These are phyloP conservation scores for Lytechinus pictus DNA, from an alignment of 35 echinoderm and acorn worm species.

Conservation along the genomic window DNA sequence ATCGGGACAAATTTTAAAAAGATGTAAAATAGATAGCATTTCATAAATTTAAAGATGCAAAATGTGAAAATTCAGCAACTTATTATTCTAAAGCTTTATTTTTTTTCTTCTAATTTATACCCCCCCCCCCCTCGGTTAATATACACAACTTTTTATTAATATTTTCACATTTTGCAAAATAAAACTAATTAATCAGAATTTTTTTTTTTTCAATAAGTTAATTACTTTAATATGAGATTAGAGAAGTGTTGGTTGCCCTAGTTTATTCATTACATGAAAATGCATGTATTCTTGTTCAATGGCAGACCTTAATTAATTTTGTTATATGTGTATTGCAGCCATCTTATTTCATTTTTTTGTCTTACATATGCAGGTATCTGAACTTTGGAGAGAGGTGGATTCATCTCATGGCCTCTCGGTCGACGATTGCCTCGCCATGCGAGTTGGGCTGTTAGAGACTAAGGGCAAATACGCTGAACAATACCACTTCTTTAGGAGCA, in stretches of 20 bases:
- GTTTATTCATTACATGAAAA: neutral
- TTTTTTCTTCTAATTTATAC: neutral
- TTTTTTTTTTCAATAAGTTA: neutral
- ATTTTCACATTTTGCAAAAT: too few species aligned
- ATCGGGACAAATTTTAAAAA: too few species aligned
- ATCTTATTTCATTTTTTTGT: too few species aligned
- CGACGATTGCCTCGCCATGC: slow-evolving; percentile 62
- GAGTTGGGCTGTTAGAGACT: slow-evolving; percentile 26
- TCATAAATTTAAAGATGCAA: too few species aligned
- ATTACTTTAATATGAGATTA: neutral
- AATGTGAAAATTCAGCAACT: too few species aligned
- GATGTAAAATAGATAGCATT: too few species aligned
- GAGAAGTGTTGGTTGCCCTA: neutral
- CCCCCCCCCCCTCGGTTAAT: too few species aligned
- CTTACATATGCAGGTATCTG: slow-evolving; percentile 15
- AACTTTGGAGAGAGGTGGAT: slow-evolving; percentile 7
- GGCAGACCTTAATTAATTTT: too few species aligned
- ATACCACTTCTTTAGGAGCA: slow-evolving; percentile 41
- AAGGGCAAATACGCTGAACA: slow-evolving; percentile 55
- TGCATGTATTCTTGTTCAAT: neutral
- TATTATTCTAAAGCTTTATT: too few species aligned
- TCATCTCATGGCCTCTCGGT: neutral
- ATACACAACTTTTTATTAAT: too few species aligned
- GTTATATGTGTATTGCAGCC: too few species aligned
- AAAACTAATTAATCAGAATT: too few species aligned